Evolutionary conservation across 2,888 invertebrate species (phyloP).

Genomic region (Petrophora chlorosata): DNA sequence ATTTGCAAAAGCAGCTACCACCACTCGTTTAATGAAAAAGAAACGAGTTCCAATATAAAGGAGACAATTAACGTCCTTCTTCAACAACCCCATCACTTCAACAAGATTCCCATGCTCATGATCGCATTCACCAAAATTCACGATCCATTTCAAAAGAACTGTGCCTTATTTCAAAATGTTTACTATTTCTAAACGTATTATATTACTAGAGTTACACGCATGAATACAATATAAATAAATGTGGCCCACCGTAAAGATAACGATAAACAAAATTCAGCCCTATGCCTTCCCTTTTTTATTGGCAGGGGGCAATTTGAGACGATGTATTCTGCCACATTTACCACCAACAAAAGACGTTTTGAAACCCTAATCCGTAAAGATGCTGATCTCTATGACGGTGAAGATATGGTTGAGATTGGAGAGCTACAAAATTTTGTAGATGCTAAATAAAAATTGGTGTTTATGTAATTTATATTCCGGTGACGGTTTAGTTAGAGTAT

Average conservation of each 20-base stretch:
- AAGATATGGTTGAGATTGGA: conserved; percentile 41
- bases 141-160: conserved; percentile 46
- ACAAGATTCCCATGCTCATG: conserved; percentile 31
- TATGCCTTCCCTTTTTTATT: conserved; percentile 80
- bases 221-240: conserved; percentile 77
- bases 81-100: conserved; percentile 25
- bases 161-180: conserved; percentile 65
- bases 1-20: not conserved
- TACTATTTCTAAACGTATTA: conserved; percentile 71
- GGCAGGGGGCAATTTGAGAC: conserved; percentile 80
- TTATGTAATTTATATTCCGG: conserved; percentile 77
- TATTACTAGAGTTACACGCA: conserved; percentile 74
- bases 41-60: not conserved
- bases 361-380: conserved; percentile 7
- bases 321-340: conserved; percentile 72
- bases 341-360: conserved; percentile 41
- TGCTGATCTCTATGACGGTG: conserved; percentile 30
- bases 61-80: conserved; percentile 1
- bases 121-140: conserved; percentile 32
- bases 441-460: conserved; percentile 46
- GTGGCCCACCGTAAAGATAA: conserved; percentile 78
- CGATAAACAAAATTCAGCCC: conserved; percentile 81
- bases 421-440: conserved; percentile 21
- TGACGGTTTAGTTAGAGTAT: conserved; percentile 80
- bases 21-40: not conserved